Evolutionary conservation across 2,113 vertebrate species (phyloP).

Genomic region (Nymphicus hollandicus): DNA sequence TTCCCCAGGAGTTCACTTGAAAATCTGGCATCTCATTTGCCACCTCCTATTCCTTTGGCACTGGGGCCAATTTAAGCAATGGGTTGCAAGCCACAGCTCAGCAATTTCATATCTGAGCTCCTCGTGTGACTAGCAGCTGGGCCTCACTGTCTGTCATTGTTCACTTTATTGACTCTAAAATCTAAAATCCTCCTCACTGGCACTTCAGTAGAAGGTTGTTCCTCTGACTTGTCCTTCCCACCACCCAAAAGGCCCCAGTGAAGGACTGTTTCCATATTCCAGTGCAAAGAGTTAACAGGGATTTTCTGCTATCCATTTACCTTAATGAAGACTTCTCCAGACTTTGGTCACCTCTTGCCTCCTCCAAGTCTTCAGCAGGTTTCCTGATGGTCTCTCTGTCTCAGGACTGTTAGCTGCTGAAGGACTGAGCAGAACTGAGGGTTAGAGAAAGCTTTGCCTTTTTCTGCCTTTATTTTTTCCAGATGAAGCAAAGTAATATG

Average conservation of each 20-base stretch:
- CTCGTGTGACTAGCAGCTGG: not conserved
- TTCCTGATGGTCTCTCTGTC: not conserved
- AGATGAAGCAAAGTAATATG: not conserved
- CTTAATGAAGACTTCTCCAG: not conserved
- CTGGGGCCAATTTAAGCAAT: not conserved
- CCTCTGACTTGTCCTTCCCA: not conserved
- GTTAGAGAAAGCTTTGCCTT: not conserved
- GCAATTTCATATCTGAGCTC: not conserved
- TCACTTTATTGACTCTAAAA: not conserved
- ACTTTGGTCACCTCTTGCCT: not conserved
- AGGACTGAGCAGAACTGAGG: not conserved
- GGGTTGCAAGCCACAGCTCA: not conserved
- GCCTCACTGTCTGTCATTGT: not conserved
- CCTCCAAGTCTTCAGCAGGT: not conserved
- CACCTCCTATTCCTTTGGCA: not conserved
- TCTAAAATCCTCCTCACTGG: not conserved
- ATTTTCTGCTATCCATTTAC: not conserved
- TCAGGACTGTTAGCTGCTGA: not conserved
- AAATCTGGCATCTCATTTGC: not conserved
- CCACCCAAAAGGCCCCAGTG: not conserved
- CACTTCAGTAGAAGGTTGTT: not conserved
- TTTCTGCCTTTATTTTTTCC: not conserved
- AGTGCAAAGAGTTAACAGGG: not conserved
- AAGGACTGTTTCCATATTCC: not conserved
- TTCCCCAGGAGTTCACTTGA: not conserved